Conservation (phyloP, 2,113 vertebrate species). For the Merops nubicus region DNA sequence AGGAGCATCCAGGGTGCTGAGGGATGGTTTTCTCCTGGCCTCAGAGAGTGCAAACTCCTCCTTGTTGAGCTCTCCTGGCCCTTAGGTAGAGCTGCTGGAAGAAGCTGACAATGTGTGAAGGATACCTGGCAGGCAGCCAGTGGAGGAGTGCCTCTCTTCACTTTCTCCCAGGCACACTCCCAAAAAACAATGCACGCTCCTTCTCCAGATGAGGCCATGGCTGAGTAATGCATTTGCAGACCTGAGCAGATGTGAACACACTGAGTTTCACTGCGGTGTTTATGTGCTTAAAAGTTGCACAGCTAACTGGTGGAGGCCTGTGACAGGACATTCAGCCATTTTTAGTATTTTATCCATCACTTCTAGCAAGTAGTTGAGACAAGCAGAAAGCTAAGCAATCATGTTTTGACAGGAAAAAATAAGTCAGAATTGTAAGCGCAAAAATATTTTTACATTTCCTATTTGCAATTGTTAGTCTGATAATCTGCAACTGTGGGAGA, state of each 20-base stretch:
- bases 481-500: background rate
- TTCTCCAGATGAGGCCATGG: background rate
- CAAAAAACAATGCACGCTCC: fast-evolving
- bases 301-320: background rate
- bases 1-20: fast-evolving
- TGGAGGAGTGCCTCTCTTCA: background rate
- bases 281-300: background rate
- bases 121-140: background rate
- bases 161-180: background rate
- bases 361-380: background rate
- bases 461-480: background rate
- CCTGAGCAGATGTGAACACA: background rate
- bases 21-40: background rate
- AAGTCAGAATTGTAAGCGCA: background rate
- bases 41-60: background rate
- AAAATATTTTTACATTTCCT: background rate
- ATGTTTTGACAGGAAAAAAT: background rate
- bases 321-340: background rate
- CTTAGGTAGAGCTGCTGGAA: background rate
- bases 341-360: background rate
- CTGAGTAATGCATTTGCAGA: background rate
- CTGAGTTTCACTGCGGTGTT: fast-evolving
- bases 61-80: background rate
- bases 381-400: background rate
- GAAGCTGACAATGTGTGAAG: background rate